These are phyloP conservation scores for Antheraea assamensis DNA, from an alignment of 2,888 invertebrate genomes.

Conservation along the genomic window DNA sequence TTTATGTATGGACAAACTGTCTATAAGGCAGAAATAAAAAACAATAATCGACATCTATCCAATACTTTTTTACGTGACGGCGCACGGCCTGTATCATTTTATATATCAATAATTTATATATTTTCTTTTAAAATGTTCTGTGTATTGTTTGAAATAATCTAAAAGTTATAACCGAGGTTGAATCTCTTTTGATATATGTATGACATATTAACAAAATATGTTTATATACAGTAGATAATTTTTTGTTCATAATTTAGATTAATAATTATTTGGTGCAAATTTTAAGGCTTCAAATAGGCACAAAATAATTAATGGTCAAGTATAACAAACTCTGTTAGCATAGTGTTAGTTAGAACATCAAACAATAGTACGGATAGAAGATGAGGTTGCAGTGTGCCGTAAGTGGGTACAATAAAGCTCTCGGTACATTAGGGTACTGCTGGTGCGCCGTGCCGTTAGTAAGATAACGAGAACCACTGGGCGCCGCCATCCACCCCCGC, in stretches of 20 bases:
- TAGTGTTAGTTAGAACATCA: background rate
- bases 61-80: too few species aligned
- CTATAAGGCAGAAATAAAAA: too few species aligned
- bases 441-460: conserved; percentile 78
- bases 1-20: too few species aligned
- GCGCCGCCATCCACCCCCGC: conserved; percentile 48
- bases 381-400: conserved; percentile 41
- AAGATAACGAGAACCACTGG: conserved; percentile 81
- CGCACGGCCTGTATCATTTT: too few species aligned
- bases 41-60: too few species aligned
- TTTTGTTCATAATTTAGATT: background rate
- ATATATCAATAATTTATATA: background rate
- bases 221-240: background rate
- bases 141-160: background rate
- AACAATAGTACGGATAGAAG: conserved; percentile 23
- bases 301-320: background rate
- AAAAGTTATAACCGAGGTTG: background rate
- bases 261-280: background rate
- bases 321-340: background rate
- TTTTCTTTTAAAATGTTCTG: background rate
- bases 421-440: conserved; percentile 81
- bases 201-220: too few species aligned
- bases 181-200: too few species aligned
- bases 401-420: conserved; percentile 81
- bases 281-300: background rate